Base-by-base conservation (phyloP, 2,888 invertebrate genomes). In the Disparrhopalites patrizii region DNA sequence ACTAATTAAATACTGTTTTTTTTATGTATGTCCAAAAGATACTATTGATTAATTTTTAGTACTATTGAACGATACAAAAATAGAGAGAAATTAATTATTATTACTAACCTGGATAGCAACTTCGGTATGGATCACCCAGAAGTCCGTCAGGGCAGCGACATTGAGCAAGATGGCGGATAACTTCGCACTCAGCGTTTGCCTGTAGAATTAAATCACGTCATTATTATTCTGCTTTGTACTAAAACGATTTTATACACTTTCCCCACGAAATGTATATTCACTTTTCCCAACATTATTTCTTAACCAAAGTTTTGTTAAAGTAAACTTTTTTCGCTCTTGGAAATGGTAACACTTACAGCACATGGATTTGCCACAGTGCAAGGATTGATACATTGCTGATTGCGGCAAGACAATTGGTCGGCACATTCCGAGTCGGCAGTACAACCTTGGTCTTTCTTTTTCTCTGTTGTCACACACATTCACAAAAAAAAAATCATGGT, bases 81-180 rank as follows among this genome's bases (percentile, higher is more conserved):
- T 18, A 50, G 20, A 25, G 18, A 27, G 51, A 51, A 50, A 31
- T 33, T 43, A 18, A 20, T 38, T 27, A 56, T 10, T n/a, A 58
- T 1, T n/a, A n/a, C 74, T 75, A 71, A 76, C 75, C 70, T 68
- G 71, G 71, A 57, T 73, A 70, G 78, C 93, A 93, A 75, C 87
- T 88, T 62, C 86, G 80, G 75, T 88, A 88, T n/a, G 93, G 90
- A 83, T 93, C 86, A 66, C 93, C 93, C 70, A 75, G 66, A n/a
- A 76, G 65, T 18, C 87, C 88, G 10, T 85, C 79, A 52, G 89
- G 85, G 77, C 93, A 93, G 61, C 83, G 83, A 78, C 93, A 93
- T 1, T 84, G 80, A 7, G 91, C 89, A 69, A 86, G 86, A 78
- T 93, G 93, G 68, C 87, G 85, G 66, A 83, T 81, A 10, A 64